Evolutionary conservation across 2,113 vertebrate genomes (phyloP).

Genomic region (Oreocharis arfaki): DNA sequence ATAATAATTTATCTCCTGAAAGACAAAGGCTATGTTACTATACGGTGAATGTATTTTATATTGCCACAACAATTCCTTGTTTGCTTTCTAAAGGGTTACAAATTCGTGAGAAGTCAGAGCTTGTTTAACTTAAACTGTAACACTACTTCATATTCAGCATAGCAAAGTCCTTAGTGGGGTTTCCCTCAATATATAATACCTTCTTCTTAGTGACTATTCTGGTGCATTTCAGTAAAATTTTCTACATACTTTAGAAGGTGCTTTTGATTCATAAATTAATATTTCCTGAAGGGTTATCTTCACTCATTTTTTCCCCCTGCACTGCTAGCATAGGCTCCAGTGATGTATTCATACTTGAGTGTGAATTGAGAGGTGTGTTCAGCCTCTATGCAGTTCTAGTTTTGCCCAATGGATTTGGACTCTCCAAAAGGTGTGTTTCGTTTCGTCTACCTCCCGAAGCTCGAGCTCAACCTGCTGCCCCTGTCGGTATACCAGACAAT

Average conservation of each 20-base stretch:
- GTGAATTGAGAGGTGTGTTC: neutral
- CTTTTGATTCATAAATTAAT: neutral
- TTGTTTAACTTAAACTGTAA: neutral
- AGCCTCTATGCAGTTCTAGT: neutral
- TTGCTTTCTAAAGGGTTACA: neutral
- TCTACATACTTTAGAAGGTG: neutral
- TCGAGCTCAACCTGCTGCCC: neutral
- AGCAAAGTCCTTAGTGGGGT: neutral
- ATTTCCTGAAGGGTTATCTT: neutral
- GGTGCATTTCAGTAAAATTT: neutral
- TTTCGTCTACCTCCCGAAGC: fast-evolving
- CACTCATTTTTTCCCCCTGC: neutral
- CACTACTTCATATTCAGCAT: neutral
- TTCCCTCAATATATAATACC: neutral
- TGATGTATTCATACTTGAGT: neutral
- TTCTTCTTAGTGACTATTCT: neutral
- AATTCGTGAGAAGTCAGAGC: neutral
- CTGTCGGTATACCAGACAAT: fast-evolving
- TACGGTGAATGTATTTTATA: neutral
- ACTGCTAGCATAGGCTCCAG: fast-evolving
- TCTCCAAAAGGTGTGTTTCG: fast-evolving
- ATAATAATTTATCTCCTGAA: neutral
- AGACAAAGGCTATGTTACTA: neutral
- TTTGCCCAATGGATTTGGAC: neutral
- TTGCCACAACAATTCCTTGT: neutral